Evolutionary conservation across 2,888 invertebrate genomes (phyloP), one percentile per base, ranked within the genome.

Genomic region (Tenthredo scrophulariae): DNA sequence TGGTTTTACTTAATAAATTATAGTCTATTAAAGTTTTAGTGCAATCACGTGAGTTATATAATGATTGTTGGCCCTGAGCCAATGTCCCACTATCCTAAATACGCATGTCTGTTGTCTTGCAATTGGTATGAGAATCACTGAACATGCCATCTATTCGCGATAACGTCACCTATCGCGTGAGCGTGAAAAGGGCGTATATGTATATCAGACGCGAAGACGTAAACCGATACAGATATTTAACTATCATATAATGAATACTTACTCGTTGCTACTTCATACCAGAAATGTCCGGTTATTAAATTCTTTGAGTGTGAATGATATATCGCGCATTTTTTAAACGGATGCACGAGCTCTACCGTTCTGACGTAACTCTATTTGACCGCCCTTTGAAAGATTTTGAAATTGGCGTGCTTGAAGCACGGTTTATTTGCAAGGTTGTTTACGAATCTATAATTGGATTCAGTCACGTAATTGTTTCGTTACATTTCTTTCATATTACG

Each of bases 31-130:
- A 33, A 70, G 54, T 67, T 15, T 15, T 7, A 72, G 58, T 67
- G 26, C 18, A 46, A 85, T 85, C 85, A 86, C 79, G 79, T 85
- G 65, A 18, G 86, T 91, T 91, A 92, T 88, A 85, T 91, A 91
- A 91, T 84, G 43, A 65, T 62, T 79, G 77, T 86, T 89, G 90
- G 90, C 88, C 87, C 80, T 89, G 88, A 89, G 89, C 89, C 88
- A 88, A 86, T 90, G 86, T 84, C 87, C 89, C 85, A 89, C 87
- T 91, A 87, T 84, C 88, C 88, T 75, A 67, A 37, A 62, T 80
- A 80, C 80, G 80, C 58, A 58, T 80, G 58, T 7, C 37, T 37
- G 29, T 43, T 40, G 46, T 46, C 22, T 67, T 46, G 83, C 67
- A 62, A 40, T 65, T 1, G 7, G 43, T 50, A 46, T 83, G 83